These are phyloP conservation scores for Cromileptes altivelis DNA, from an alignment of 2,113 vertebrate genomes.

Conservation along the genomic window DNA sequence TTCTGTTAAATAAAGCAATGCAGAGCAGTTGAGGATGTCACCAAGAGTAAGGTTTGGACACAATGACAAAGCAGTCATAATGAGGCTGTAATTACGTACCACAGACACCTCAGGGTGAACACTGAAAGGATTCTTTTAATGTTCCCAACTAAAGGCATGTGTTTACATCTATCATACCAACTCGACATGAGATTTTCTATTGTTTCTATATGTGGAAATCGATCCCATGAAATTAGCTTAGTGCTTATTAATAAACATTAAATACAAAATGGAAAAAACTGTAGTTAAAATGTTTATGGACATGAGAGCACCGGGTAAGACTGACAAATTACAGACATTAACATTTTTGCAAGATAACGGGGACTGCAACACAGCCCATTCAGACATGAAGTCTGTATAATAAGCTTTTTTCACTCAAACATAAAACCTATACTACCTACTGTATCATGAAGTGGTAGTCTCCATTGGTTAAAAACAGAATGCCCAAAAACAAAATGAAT, in stretches of 20 bases:
- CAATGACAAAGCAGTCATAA: not conserved
- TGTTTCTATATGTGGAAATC: not conserved
- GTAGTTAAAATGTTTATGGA: conserved; percentile 11
- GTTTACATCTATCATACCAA: not conserved
- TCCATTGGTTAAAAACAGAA: conserved; percentile 9
- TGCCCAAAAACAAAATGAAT: conserved; percentile 5
- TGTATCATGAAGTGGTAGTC: not conserved
- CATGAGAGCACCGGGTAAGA: conserved; percentile 1
- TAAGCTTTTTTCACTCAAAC: not conserved
- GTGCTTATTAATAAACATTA: not conserved
- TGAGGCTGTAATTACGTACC: not conserved
- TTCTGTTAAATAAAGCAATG: not conserved
- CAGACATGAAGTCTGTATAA: not conserved
- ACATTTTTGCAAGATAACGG: not conserved
- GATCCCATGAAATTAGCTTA: conserved; percentile 1
- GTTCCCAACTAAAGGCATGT: conserved; percentile 20
- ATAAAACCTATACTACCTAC: conserved; percentile 6
- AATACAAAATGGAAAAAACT: conserved; percentile 4
- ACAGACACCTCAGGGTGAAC: not conserved
- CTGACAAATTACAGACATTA: not conserved
- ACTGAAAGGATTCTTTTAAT: not conserved
- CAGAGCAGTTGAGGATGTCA: not conserved
- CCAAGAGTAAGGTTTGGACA: not conserved
- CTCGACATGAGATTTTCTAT: not conserved
- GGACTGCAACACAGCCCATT: not conserved